Evolutionary conservation across 1,140 invertebrate genomes (phyloP).

Genomic region (Tigriopus japonicus): DNA sequence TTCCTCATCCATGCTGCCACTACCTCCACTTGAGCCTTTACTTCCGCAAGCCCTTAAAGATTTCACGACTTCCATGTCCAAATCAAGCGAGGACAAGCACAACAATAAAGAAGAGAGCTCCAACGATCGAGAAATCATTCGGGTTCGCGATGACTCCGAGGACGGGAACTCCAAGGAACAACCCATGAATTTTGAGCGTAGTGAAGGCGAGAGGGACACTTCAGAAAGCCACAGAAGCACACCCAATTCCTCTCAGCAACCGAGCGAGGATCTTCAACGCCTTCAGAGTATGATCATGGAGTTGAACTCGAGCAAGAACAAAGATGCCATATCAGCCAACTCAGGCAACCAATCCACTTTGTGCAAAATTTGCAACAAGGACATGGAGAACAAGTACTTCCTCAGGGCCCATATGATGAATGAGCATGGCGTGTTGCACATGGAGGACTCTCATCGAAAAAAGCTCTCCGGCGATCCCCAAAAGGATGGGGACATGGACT

Average conservation of each 20-base stretch:
- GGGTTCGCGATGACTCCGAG: conserved; percentile 15
- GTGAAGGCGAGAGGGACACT: neutral
- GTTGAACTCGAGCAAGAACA: conserved; percentile 42
- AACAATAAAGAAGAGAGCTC: conserved; percentile 19
- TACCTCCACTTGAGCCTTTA: neutral
- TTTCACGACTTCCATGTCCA: neutral
- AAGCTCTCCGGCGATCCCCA: conserved; percentile 13
- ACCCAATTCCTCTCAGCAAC: conserved; percentile 13
- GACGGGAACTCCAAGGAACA: neutral
- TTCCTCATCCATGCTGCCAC: neutral
- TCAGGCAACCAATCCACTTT: conserved; percentile 26
- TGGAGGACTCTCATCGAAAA: conserved; percentile 22
- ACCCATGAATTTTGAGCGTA: neutral
- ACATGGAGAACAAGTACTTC: conserved; percentile 36
- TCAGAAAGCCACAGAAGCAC: conserved; percentile 12
- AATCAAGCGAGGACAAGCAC: conserved; percentile 31
- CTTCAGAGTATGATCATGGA: conserved; percentile 78
- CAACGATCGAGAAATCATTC: conserved; percentile 1
- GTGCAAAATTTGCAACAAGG: conserved; percentile 36
- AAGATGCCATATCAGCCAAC: conserved; percentile 27
- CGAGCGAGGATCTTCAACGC: conserved; percentile 54
- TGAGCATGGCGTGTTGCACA: conserved; percentile 33
- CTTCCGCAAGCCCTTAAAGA: neutral
- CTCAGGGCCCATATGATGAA: conserved; percentile 38
- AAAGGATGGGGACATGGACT: neutral